A percentile compares a stretch with the other conserved stretches of the same genome.
Conservation (phyloP, 2,113 vertebrate species). For the Steatornis caripensis region DNA sequence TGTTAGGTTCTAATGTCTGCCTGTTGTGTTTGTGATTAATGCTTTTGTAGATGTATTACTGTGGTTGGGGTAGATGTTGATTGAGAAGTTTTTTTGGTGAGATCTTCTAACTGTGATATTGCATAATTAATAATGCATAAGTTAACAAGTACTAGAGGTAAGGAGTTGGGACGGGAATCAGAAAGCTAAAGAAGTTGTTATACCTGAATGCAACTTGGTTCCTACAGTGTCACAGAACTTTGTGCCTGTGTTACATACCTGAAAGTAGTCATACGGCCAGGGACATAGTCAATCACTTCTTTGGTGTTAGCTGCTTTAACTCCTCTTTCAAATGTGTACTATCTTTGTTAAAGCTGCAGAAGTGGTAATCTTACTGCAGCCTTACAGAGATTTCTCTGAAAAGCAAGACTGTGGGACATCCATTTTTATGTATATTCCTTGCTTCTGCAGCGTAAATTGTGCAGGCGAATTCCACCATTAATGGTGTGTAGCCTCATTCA, state of each 20-base stretch:
- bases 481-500: constrained; percentile 41
- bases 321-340: neutral
- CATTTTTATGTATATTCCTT: constrained; percentile 7
- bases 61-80: neutral
- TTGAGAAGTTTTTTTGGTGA: neutral
- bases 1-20: neutral
- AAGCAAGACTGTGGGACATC: neutral
- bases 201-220: neutral
- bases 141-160: neutral
- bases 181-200: neutral
- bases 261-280: neutral
- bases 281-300: accelerated
- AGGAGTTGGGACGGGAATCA: neutral
- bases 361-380: neutral
- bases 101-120: neutral
- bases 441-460: constrained; percentile 4
- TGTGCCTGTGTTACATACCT: neutral
- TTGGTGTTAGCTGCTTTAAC: neutral
- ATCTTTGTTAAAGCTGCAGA: neutral
- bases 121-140: neutral
- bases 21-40: neutral
- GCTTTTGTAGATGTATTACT: neutral
- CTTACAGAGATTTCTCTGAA: neutral
- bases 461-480: neutral
- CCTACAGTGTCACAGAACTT: neutral